These are phyloP conservation scores for Natrix natrix DNA, from an alignment of 2,797 vertebrate species.

Conservation along the genomic window DNA sequence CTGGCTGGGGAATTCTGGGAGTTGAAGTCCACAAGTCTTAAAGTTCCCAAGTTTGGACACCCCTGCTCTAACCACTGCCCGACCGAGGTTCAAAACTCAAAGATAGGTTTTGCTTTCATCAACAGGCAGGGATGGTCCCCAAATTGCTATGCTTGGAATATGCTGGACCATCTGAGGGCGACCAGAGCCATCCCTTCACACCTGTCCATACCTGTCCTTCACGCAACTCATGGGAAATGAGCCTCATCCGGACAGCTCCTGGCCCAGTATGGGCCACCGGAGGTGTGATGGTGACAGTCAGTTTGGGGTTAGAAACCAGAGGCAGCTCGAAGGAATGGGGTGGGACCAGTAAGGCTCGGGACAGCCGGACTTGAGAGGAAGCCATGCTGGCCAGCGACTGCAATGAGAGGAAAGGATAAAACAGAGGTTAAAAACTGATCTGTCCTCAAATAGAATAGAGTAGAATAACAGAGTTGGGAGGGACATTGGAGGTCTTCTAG, in stretches of 20 bases:
- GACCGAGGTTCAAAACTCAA: too few relatives aligned
- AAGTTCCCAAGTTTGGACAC: too few relatives aligned
- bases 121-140: neutral
- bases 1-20: too few relatives aligned
- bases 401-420: neutral
- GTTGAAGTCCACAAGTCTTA: too few relatives aligned
- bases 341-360: slow-evolving; percentile 82
- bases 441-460: neutral
- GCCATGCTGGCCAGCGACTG: slow-evolving; percentile 87
- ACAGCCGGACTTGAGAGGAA: slow-evolving; percentile 84
- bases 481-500: too few relatives aligned
- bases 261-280: slow-evolving; percentile 83
- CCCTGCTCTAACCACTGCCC: too few relatives aligned
- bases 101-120: neutral
- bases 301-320: slow-evolving; percentile 73
- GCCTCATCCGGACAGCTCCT: slow-evolving; percentile 82
- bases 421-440: neutral
- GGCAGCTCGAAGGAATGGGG: slow-evolving; percentile 83
- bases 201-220: slow-evolving; percentile 84
- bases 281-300: slow-evolving; percentile 78
- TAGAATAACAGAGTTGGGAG: too few relatives aligned
- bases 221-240: slow-evolving; percentile 86
- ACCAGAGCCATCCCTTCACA: too few relatives aligned
- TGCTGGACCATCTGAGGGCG: neutral
- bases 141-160: neutral